A percentile compares a stretch with the other conserved stretches of the same genome.
Evolutionary conservation across 2,888 invertebrate genomes (phyloP).

Genomic region (Cantharis rustica): DNA sequence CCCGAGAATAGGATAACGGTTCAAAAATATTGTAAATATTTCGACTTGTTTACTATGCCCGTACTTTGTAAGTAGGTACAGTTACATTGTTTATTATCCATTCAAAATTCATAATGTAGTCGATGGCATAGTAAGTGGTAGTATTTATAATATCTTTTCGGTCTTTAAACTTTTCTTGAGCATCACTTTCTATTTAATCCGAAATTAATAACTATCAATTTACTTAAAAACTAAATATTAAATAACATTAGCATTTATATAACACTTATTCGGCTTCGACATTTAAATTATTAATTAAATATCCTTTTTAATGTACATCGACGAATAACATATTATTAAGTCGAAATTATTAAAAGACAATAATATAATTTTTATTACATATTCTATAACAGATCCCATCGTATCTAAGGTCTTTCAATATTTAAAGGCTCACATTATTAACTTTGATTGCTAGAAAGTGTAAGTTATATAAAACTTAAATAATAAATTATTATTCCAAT

Average conservation of each 20-base stretch:
- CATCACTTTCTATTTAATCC: background rate
- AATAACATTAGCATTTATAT: background rate
- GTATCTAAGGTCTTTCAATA: background rate
- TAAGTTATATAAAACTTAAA: background rate
- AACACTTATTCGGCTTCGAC: background rate
- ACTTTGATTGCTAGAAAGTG: background rate
- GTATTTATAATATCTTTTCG: too few species aligned
- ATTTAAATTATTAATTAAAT: too few species aligned
- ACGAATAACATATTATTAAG: background rate
- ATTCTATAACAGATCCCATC: background rate
- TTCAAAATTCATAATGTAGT: background rate
- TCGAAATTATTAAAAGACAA: background rate
- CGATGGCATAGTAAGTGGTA: background rate
- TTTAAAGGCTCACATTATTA: background rate
- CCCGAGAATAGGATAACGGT: slow-evolving; percentile 9
- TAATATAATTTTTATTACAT: background rate
- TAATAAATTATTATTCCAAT: background rate
- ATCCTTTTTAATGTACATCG: too few species aligned
- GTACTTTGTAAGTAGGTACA: background rate
- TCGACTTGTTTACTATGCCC: background rate
- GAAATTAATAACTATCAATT: background rate
- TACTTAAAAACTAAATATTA: background rate
- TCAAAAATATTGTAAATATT: slow-evolving; percentile 4
- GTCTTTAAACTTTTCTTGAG: background rate
- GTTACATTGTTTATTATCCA: background rate